A percentile compares a stretch with the other conserved stretches of the same genome.
Evolutionary conservation across 35 echinoderm and acorn worm species (phyloP).

Genomic region (Apostichopus parvimensis): DNA sequence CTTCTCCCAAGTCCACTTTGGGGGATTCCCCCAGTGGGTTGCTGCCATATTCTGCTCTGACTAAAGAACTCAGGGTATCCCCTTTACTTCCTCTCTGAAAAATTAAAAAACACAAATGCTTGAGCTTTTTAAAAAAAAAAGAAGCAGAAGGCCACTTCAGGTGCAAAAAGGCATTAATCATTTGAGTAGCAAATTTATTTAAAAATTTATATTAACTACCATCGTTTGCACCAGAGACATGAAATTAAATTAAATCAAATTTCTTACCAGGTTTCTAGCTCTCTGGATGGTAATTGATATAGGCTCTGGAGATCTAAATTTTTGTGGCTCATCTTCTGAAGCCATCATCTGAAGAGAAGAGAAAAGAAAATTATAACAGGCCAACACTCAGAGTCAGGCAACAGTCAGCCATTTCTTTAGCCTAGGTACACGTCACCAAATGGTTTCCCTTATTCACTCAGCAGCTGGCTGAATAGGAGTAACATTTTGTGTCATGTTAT

Average conservation of each 20-base stretch:
- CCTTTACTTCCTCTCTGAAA: slow-evolving; percentile 92
- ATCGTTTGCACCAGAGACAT: too few species aligned
- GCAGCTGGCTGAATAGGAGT: too few species aligned
- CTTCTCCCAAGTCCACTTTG: slow-evolving; percentile 86
- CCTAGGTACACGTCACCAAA: too few species aligned
- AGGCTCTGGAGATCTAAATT: slow-evolving; percentile 77
- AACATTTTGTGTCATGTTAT: too few species aligned
- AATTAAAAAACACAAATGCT: background rate
- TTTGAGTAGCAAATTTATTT: background rate
- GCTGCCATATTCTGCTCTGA: slow-evolving; percentile 83
- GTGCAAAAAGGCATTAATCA: background rate
- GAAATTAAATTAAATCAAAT: too few species aligned
- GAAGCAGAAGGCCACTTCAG: background rate
- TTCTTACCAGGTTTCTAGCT: slow-evolving; percentile 87
- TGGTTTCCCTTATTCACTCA: too few species aligned
- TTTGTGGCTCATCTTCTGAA: slow-evolving; percentile 81
- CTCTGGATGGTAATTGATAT: slow-evolving; percentile 88
- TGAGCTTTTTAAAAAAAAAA: background rate
- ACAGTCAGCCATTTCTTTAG: too few species aligned
- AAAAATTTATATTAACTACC: background rate
- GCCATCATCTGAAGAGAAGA: slow-evolving; percentile 42
- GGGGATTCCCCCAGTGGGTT: slow-evolving; percentile 86
- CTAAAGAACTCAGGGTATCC: slow-evolving; percentile 83
- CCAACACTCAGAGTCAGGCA: too few species aligned
- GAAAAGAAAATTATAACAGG: background rate